A percentile compares a stretch with the other conserved stretches of the same genome.
phyloP scores from a whole-genome alignment of 2,888 invertebrate genomes.

The Volucella inanis region DNA sequence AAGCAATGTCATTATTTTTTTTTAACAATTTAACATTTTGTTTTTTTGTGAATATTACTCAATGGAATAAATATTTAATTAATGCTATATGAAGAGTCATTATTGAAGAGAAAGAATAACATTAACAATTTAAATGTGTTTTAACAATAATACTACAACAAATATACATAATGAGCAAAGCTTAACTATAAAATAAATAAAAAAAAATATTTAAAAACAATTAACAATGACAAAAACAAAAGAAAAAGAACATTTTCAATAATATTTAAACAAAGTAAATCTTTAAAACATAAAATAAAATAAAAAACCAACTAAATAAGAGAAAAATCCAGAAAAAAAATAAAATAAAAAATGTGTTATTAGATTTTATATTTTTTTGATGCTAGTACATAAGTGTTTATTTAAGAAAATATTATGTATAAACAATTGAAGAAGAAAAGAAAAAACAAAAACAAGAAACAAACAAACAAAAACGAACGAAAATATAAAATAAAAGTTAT shows the following conservation, averaged over 20 bases:
- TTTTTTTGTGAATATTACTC: constrained; percentile 48
- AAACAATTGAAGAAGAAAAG: constrained; percentile 40
- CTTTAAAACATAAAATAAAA: constrained; percentile 32
- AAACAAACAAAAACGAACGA: constrained; percentile 47
- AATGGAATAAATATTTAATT: constrained; percentile 7
- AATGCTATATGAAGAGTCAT: constrained; percentile 3
- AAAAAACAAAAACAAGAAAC: too few species aligned
- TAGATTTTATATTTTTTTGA: constrained; percentile 76
- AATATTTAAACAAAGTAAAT: constrained; percentile 39
- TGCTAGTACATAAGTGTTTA: constrained; percentile 75
- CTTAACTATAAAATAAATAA: constrained; percentile 54
- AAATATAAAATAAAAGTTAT: constrained; percentile 72
- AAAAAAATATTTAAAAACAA: constrained; percentile 22
- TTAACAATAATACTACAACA: constrained; percentile 35
- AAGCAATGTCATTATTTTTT: constrained; percentile 48
- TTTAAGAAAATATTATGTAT: constrained; percentile 73
- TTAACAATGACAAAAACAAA: constrained; percentile 23
- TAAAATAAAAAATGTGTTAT: constrained; percentile 73
- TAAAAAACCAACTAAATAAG: constrained; percentile 36
- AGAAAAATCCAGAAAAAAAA: constrained; percentile 44
- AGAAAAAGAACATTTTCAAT: constrained; percentile 23
- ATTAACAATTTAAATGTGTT: constrained; percentile 6
- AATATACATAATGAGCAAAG: constrained; percentile 58
- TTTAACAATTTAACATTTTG: constrained; percentile 21
- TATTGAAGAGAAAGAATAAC: constrained; percentile 11